These are phyloP conservation scores for Sebastes kiyomatsui DNA, from an alignment of 2,797 vertebrate species.

Conservation along the genomic window DNA sequence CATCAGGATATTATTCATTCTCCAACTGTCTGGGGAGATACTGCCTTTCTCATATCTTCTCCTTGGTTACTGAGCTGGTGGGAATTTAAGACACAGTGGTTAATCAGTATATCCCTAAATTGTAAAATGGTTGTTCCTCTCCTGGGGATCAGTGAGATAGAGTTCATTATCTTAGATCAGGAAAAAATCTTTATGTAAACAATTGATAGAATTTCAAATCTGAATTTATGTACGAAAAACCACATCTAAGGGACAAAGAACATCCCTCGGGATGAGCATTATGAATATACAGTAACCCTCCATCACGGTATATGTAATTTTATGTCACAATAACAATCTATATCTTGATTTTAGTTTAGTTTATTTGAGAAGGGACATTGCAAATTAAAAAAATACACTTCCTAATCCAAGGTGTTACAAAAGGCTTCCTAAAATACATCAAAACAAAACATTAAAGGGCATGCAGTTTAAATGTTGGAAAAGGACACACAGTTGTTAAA, in stretches of 20 bases:
- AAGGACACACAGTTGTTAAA: no score
- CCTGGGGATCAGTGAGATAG: neutral
- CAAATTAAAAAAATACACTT: no score
- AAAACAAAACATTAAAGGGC: no score
- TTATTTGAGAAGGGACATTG: no score
- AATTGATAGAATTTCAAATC: neutral
- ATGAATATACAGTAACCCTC: neutral
- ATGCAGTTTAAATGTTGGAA: no score
- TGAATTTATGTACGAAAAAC: neutral
- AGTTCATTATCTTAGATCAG: slow-evolving; percentile 27
- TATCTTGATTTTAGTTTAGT: neutral
- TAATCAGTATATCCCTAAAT: slow-evolving; percentile 31
- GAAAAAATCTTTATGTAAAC: neutral
- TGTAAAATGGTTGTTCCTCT: slow-evolving; percentile 29
- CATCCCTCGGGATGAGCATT: neutral
- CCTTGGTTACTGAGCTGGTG: slow-evolving; percentile 50
- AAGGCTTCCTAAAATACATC: no score
- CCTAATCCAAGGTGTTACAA: no score
- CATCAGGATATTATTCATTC: slow-evolving; percentile 69
- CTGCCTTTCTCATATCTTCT: slow-evolving; percentile 53
- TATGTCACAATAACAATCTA: neutral
- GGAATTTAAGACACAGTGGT: slow-evolving; percentile 57
- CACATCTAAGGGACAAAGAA: neutral
- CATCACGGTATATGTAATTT: neutral
- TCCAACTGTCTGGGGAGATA: slow-evolving; percentile 57